Percentiles rank a stretch among this genome's conserved stretches.
Evolutionary conservation across 2,888 invertebrate species (phyloP).

Genomic region (Anagyrus pseudococci): DNA sequence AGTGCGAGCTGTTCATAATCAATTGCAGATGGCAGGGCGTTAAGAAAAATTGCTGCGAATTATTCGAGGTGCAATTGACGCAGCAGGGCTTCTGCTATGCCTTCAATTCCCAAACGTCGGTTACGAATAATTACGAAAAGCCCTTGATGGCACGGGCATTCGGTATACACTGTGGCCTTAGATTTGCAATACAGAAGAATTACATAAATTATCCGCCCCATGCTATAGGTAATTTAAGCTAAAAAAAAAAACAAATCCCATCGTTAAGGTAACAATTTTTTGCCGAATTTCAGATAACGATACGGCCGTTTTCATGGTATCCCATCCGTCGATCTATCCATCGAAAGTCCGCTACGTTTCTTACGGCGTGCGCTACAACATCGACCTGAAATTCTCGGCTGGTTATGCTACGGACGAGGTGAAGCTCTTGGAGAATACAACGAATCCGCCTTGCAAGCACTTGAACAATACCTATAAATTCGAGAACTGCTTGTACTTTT

Average conservation of each 20-base stretch:
- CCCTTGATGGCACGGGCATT: neutral
- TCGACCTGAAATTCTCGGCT: conserved; percentile 46
- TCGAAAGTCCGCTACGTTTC: conserved; percentile 41
- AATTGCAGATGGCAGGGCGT: conserved; percentile 16
- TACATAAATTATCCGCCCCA: neutral
- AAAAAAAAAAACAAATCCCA: no score
- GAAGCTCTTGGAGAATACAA: conserved; percentile 31
- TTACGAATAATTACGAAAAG: neutral
- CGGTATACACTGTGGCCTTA: conserved; percentile 4
- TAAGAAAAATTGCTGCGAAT: conserved; percentile 13
- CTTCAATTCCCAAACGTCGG: conserved; percentile 25
- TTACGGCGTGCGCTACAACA: conserved; percentile 42
- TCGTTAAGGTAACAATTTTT: conserved; percentile 33
- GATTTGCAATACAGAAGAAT: neutral
- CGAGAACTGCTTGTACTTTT: conserved; percentile 47
- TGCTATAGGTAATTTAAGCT: no score
- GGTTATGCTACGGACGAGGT: conserved; percentile 41
- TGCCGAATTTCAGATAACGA: conserved; percentile 9
- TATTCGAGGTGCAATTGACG: conserved; percentile 25
- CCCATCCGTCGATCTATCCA: conserved; percentile 44
- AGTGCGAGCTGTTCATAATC: conserved; percentile 9
- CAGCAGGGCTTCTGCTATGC: conserved; percentile 23
- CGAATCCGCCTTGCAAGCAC: conserved; percentile 44
- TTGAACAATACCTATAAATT: conserved; percentile 39
- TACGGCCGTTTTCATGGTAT: conserved; percentile 41